Conservation (phyloP, 2,113 vertebrate species). For the Vulpes vulpes region DNA sequence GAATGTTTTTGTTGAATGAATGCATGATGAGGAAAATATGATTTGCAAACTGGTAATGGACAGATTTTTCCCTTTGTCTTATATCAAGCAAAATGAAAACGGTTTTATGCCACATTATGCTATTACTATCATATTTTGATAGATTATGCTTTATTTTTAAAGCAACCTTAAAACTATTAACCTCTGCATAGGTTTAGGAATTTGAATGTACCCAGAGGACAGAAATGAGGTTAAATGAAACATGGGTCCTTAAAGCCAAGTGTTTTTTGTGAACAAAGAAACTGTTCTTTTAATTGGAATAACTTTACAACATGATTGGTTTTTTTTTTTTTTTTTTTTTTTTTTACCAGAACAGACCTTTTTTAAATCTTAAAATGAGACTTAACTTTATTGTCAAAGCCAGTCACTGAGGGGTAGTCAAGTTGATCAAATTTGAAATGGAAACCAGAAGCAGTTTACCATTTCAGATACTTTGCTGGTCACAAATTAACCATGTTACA, state of each 20-base stretch:
- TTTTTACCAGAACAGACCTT: conserved; percentile 67
- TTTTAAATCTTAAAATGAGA: conserved; percentile 80
- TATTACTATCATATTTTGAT: neutral
- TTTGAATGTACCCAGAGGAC: neutral
- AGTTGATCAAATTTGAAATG: conserved; percentile 81
- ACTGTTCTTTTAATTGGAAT: conserved; percentile 80
- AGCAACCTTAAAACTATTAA: neutral
- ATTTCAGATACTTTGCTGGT: conserved; percentile 80
- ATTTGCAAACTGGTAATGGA: neutral
- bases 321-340: conserved; percentile 11
- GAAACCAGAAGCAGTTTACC: conserved; percentile 83
- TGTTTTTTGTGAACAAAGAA: conserved; percentile 73
- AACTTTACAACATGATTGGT: conserved; percentile 75
- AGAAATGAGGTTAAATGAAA: conserved; percentile 38
- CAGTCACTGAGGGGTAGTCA: conserved; percentile 81
- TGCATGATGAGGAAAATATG: conserved; percentile 25
- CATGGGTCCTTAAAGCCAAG: conserved; percentile 45
- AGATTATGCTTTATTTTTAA: conserved; percentile 26
- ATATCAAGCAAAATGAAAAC: neutral
- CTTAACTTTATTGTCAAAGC: conserved; percentile 83
- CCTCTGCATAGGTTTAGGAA: neutral
- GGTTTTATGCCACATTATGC: neutral
- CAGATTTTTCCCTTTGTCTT: neutral
- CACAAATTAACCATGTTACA: conserved; percentile 82
- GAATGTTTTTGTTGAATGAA: conserved; percentile 3